A percentile compares a stretch with the other conserved stretches of the same genome.
Evolutionary conservation across 2,888 invertebrate genomes (phyloP).

Genomic region (Diogma glabrata): DNA sequence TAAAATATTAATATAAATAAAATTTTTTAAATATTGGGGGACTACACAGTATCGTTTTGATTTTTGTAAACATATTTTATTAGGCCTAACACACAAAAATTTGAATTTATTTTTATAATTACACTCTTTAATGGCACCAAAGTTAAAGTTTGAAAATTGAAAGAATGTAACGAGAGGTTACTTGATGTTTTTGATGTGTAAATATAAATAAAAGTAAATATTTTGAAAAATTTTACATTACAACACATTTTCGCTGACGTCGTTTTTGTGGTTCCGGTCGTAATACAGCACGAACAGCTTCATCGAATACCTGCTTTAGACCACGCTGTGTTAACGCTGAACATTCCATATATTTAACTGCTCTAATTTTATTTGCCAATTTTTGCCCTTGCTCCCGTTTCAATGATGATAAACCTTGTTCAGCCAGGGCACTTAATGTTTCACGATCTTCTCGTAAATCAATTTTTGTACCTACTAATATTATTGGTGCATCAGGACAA

Average conservation of each 20-base stretch:
- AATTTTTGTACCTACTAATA: slow-evolving; percentile 97
- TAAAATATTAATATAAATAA: no score
- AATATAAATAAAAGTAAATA: no score
- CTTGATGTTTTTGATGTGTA: no score
- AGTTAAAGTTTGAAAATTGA: no score
- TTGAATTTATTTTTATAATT: no score
- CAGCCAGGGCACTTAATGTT: slow-evolving; percentile 78
- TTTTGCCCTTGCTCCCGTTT: slow-evolving; percentile 98
- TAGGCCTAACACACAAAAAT: no score
- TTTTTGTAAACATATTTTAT: no score
- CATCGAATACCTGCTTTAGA: slow-evolving; percentile 96
- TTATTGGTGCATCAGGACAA: slow-evolving; percentile 98
- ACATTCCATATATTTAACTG: slow-evolving; percentile 99
- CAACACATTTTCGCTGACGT: slow-evolving; percentile 82
- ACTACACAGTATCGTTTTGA: no score
- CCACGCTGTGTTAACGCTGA: slow-evolving; percentile 98
- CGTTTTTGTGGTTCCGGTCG: slow-evolving; percentile 94
- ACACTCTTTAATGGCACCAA: no score
- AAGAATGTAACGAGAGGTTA: no score
- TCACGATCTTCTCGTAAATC: slow-evolving; percentile 97
- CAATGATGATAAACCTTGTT: slow-evolving; percentile 90
- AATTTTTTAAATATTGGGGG: no score
- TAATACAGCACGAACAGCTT: slow-evolving; percentile 93
- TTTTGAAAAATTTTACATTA: slow-evolving; percentile 55
- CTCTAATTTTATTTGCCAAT: slow-evolving; percentile 95